These are phyloP conservation scores for Hymenochirus boettgeri DNA, from an alignment of 2,113 vertebrate genomes.

Conservation along the genomic window DNA sequence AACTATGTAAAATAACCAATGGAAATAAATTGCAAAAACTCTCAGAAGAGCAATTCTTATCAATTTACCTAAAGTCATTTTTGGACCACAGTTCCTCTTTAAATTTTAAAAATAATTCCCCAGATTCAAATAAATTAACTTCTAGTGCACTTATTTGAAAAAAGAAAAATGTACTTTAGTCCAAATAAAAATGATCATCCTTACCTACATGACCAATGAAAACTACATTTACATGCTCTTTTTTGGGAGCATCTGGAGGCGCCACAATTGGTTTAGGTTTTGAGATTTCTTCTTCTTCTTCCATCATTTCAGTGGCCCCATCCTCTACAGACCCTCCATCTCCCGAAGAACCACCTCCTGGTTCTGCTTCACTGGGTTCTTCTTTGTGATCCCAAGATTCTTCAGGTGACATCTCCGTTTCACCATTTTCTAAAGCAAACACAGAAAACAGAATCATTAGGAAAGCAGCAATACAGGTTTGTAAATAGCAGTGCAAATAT, in stretches of 20 bases:
- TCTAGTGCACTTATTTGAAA: too few relatives aligned
- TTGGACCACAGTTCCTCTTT: too few relatives aligned
- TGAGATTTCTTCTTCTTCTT: conserved; percentile 92
- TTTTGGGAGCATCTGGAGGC: conserved; percentile 87
- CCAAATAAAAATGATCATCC: conserved; percentile 44
- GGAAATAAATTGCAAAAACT: too few relatives aligned
- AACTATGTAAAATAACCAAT: too few relatives aligned
- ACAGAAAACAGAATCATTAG: too few relatives aligned
- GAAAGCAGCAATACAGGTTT: too few relatives aligned
- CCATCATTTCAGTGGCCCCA: conserved; percentile 72
- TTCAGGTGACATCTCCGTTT: conserved; percentile 84
- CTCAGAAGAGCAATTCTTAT: too few relatives aligned
- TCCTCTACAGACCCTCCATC: conserved; percentile 69
- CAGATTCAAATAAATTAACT: too few relatives aligned
- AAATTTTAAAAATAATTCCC: too few relatives aligned
- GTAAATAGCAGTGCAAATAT: too few relatives aligned
- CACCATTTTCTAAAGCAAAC: conserved; percentile 97
- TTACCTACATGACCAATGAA: conserved; percentile 97
- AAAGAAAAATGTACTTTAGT: too few relatives aligned
- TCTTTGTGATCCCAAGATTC: conserved; percentile 97
- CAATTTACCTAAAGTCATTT: too few relatives aligned
- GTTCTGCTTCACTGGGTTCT: conserved; percentile 74
- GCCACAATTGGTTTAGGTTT: conserved; percentile 79
- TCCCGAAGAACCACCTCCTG: conserved; percentile 57
- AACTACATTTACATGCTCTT: conserved; percentile 96